phyloP scores from a whole-genome alignment of 1,140 invertebrate species.

The Drosophila pseudoananassae region DNA sequence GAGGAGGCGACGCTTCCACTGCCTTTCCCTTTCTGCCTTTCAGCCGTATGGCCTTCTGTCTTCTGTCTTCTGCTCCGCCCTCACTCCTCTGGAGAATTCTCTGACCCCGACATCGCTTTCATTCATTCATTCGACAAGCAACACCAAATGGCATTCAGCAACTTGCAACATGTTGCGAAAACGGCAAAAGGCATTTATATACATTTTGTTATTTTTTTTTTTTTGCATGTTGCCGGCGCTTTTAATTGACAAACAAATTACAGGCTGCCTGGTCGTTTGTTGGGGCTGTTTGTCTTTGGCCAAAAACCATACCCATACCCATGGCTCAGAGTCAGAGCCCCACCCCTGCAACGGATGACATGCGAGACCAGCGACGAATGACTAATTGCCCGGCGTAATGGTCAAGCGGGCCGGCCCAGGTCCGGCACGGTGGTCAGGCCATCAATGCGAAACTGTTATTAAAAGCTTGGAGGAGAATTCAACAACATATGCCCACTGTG shows the following conservation, averaged over 20 bases:
- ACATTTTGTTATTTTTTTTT: neutral
- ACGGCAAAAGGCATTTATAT: constrained; percentile 47
- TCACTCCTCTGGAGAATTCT: constrained; percentile 23
- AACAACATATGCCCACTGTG: constrained; percentile 33
- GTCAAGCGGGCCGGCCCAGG: constrained; percentile 42
- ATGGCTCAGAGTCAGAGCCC: constrained; percentile 52
- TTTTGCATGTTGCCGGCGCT: constrained; percentile 64
- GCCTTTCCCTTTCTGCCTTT: constrained; percentile 4
- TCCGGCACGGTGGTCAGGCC: constrained; percentile 26
- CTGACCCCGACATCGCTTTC: constrained; percentile 64
- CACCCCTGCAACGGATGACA: constrained; percentile 69
- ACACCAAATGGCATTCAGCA: constrained; percentile 7
- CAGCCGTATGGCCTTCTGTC: no score
- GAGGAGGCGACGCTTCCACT: constrained; percentile 16
- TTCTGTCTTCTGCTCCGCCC: neutral
- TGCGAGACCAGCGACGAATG: constrained; percentile 72
- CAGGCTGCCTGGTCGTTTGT: constrained; percentile 55
- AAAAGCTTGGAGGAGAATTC: neutral
- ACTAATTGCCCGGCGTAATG: constrained; percentile 79
- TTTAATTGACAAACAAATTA: constrained; percentile 82
- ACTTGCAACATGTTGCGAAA: constrained; percentile 70
- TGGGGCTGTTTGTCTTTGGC: constrained; percentile 32
- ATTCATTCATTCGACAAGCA: constrained; percentile 19
- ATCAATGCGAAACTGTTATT: constrained; percentile 1
- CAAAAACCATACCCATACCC: neutral